Evolutionary conservation across 2,113 vertebrate species (phyloP), one percentile per base, ranked within the genome.

Genomic region (Leptobrachium leishanense): DNA sequence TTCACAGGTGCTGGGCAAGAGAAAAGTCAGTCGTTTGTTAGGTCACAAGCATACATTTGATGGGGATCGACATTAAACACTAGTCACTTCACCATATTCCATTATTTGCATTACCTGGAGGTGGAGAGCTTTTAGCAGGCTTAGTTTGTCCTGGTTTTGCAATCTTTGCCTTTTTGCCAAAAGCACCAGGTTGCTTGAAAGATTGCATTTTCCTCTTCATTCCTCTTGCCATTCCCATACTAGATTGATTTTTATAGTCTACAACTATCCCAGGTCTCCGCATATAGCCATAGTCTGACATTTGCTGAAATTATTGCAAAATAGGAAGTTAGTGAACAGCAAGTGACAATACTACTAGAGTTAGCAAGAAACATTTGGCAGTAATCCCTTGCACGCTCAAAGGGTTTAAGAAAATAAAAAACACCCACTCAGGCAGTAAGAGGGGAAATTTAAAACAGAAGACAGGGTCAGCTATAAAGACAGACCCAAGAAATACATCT

Each of bases 141-240:
- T 87, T 84, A 85, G 89, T 92, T 85, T 92, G 85, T 86, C 88
- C 41, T 11, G 93, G 86, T 81, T 94, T 94, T 82, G 91, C 84
- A 82, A 94, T 85, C 86, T 94, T 95, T 85, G 89, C 92, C 82
- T 95, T 95, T 91, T 94, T 95, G 83, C 91, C 87, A 86, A 93
- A 90, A 9, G 89, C 89, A 85, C 90, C 90, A 81, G 89, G 87
- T 7, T 91, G 88, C 81, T 92, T 94, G 87, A 91, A 92, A 1
- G 91, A 90, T 77, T 92, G 92, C 89, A 95, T 92, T 90, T 94
- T 94, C 87, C 93, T 92, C 87, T 95, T 95, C 85, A 94, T 92
- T 85, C 95, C 95, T 91, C 93, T 89, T 85, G 89, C 88, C 86
- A 87, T 88, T 88, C 90, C 87, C 88, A 82, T 86, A 84, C 91